Evolutionary conservation across 2,888 invertebrate genomes (phyloP).

Genomic region (Pammene fasciana): DNA sequence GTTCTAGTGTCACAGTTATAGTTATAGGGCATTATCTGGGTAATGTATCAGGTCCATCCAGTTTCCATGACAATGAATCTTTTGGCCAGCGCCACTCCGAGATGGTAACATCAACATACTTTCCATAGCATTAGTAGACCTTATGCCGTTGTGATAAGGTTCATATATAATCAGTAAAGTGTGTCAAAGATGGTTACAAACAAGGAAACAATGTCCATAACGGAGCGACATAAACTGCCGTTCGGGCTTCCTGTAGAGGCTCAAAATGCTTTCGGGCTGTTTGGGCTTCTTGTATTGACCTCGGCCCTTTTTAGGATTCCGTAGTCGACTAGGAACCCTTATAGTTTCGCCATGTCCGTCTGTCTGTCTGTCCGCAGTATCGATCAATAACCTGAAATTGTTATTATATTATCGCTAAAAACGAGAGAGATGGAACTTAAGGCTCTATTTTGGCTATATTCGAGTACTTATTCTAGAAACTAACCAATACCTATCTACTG

Average conservation of each 20-base stretch:
- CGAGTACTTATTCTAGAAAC: too few relatives aligned
- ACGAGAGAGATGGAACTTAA: too few relatives aligned
- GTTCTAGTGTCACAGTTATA: neutral
- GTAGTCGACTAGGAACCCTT: too few relatives aligned
- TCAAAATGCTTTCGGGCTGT: conserved; percentile 52
- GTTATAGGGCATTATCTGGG: neutral
- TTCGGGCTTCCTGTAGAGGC: conserved; percentile 64
- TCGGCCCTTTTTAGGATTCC: too few relatives aligned
- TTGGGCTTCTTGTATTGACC: neutral
- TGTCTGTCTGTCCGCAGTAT: too few relatives aligned
- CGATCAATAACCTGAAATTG: too few relatives aligned
- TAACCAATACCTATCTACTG: too few relatives aligned
- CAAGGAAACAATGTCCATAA: conserved; percentile 67
- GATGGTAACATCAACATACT: neutral
- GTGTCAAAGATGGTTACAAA: conserved; percentile 49
- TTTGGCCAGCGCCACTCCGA: conserved; percentile 38
- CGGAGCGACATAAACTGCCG: conserved; percentile 62
- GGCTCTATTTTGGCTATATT: too few relatives aligned
- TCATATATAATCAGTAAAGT: neutral
- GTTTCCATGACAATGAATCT: conserved; percentile 39
- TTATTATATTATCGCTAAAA: too few relatives aligned
- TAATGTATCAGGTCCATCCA: neutral
- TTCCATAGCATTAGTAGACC: neutral
- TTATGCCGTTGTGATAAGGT: neutral
- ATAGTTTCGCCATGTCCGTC: too few relatives aligned